Percentiles rank a stretch among this genome's conserved stretches.
These are phyloP conservation scores for Emys orbicularis DNA, from an alignment of 2,797 vertebrate genomes.

Conservation along the genomic window DNA sequence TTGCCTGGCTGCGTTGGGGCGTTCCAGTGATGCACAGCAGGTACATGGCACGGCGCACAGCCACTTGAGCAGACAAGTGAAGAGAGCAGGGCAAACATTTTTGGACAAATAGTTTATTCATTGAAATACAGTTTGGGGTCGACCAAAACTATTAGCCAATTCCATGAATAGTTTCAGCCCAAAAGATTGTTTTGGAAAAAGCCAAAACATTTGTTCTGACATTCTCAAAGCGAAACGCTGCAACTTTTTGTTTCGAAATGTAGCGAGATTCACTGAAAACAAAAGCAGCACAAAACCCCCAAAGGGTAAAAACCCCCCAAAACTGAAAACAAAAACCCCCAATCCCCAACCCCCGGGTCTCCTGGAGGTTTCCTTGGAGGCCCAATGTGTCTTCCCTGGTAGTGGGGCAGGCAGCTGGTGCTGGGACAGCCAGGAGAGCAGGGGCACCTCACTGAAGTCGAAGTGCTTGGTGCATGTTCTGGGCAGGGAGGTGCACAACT, in stretches of 20 bases:
- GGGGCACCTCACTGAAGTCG: rapidly evolving
- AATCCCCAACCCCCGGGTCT: too few relatives aligned
- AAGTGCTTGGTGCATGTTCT: too few relatives aligned
- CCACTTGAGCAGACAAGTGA: background rate
- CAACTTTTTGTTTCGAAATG: background rate
- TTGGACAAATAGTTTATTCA: background rate
- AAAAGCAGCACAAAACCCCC: background rate
- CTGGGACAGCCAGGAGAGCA: background rate
- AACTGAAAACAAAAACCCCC: too few relatives aligned
- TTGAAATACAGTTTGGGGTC: background rate
- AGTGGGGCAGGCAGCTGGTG: background rate
- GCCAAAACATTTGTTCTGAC: background rate
- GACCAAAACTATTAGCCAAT: background rate
- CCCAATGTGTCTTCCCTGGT: too few relatives aligned
- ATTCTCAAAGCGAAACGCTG: background rate
- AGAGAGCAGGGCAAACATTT: background rate
- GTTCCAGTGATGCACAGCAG: background rate
- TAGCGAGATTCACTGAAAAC: background rate
- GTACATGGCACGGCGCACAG: background rate
- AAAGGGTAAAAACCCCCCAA: too few relatives aligned
- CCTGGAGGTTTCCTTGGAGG: background rate
- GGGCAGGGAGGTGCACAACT: background rate
- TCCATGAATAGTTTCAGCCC: background rate
- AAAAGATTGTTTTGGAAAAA: background rate
- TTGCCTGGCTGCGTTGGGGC: background rate